Conservation (phyloP, 2,888 invertebrate genomes). For the Megaustenia siamemsis region DNA sequence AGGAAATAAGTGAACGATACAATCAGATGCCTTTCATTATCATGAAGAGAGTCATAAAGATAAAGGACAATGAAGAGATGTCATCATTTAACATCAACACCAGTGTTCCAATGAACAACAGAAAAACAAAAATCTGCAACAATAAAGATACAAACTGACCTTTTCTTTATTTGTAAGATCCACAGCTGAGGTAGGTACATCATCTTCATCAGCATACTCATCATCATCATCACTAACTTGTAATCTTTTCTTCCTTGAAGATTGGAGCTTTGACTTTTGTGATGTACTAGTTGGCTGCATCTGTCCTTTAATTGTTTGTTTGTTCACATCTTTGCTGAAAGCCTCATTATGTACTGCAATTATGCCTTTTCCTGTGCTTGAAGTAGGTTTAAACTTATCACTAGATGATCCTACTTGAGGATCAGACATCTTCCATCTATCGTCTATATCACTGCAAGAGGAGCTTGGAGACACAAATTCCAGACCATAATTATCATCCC, state of each 20-base stretch:
- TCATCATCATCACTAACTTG: constrained; percentile 63
- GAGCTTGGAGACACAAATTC: too few relatives aligned
- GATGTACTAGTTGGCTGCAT: background rate
- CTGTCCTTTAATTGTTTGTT: constrained; percentile 59
- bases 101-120: background rate
- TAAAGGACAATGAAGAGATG: too few relatives aligned
- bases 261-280: constrained; percentile 17
- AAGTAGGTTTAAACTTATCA: too few relatives aligned
- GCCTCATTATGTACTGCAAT: constrained; percentile 61
- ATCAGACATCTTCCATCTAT: too few relatives aligned
- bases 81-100: too few relatives aligned
- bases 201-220: constrained; percentile 64
- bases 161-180: constrained; percentile 77
- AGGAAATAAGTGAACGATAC: too few relatives aligned
- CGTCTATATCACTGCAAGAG: too few relatives aligned
- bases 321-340: constrained; percentile 62
- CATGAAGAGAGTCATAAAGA: too few relatives aligned
- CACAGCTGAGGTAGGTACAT: constrained; percentile 75
- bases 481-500: too few relatives aligned
- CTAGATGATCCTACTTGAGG: too few relatives aligned
- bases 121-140: background rate
- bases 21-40: too few relatives aligned
- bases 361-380: too few relatives aligned
- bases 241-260: constrained; percentile 9
- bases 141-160: constrained; percentile 58